A percentile compares a stretch with the other conserved stretches of the same genome.
Conservation (phyloP, 2,113 vertebrate genomes). For the Fulmarus glacialis region DNA sequence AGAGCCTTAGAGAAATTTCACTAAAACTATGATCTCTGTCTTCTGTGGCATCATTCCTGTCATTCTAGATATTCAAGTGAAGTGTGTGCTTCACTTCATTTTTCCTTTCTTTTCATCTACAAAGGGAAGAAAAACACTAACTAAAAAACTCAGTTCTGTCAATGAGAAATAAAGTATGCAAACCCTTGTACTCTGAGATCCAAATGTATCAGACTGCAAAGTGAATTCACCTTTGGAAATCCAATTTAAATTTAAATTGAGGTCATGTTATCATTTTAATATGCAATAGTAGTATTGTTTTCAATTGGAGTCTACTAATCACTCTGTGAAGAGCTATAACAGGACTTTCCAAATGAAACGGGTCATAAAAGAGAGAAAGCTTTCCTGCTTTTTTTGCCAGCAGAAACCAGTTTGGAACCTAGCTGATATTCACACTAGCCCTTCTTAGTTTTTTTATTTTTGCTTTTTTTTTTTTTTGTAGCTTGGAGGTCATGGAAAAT, state of each 20-base stretch:
- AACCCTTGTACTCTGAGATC: neutral
- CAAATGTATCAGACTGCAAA: neutral
- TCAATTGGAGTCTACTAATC: neutral
- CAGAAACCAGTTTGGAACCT: neutral
- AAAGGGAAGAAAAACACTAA: neutral
- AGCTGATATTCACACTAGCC: neutral
- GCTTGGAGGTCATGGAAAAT: neutral
- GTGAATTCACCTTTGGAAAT: neutral
- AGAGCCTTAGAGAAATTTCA: neutral
- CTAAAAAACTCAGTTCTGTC: neutral
- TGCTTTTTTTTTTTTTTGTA: neutral
- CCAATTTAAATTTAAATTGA: conserved; percentile 14
- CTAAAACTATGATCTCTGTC: neutral
- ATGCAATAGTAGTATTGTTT: neutral
- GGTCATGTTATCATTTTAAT: neutral
- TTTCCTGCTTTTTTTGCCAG: neutral
- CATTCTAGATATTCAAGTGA: neutral
- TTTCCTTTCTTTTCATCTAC: neutral
- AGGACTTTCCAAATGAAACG: neutral
- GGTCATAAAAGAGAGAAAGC: neutral
- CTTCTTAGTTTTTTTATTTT: neutral
- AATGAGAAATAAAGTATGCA: neutral
- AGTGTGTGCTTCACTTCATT: neutral
- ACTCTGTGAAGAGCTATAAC: neutral
- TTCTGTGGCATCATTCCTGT: conserved; percentile 2